Evolutionary conservation across 2,888 invertebrate genomes (phyloP), one percentile per base, ranked within the genome.

Genomic region (Diarsia brunnea): DNA sequence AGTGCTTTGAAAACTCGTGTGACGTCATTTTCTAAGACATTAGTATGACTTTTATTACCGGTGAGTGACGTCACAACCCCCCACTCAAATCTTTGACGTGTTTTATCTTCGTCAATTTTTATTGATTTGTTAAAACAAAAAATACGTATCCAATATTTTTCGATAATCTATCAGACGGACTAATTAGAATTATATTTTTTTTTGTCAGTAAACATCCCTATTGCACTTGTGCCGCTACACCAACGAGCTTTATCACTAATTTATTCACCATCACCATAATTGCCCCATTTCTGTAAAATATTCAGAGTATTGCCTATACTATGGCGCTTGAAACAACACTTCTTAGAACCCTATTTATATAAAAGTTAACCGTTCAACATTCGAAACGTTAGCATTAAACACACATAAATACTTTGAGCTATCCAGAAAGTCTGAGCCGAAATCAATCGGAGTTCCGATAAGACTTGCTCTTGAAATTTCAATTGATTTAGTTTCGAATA

Each of bases 401-500:
- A 58, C 19, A 55, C 31, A 31, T 31, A 38, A 38, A 21, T 49
- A 49, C 11, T 24, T 51, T 27, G 24, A 73, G 19, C 51, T 27
- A 45, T 10, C 10, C 24, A 51, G 27, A 43, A 49, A 27, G 27
- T 73, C n/a, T 43, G n/a, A 60, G 4, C 43, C 21, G 16, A 53
- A 61, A 74, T 53, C 31, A 53, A 63, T 47, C 11, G 31, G 7
- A 74, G 31, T 63, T 53, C 38, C 16, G 10, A 24, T 75, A 53
- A 24, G 24, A 45, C n/a, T 45, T 10, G 12, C 16, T 51, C 27
- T 73, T 49, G 45, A 74, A 61, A 63, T 45, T 58, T 4, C 51
- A 74, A 51, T 45, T 27, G 45, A 74, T 45, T 74, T 74, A 45
- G 31, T 63, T 73, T 73, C 51, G 16, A 74, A 63, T 51, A 51